Conservation (phyloP, 2,797 vertebrate species). For the Molothrus ater region DNA sequence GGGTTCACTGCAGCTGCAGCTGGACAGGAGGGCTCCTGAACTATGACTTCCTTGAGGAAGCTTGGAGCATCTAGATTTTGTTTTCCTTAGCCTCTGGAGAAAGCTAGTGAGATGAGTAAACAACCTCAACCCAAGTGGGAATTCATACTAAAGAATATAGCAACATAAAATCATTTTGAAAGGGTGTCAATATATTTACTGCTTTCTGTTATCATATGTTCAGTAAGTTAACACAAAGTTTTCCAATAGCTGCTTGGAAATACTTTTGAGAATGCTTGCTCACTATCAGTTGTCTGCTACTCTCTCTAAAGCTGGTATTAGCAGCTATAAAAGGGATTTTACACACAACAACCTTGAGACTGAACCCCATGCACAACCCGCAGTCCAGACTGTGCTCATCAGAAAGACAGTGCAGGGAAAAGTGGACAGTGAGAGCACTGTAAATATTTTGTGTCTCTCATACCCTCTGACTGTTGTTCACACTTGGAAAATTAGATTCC, state of each 20-base stretch:
- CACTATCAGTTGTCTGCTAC: neutral
- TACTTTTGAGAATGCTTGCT: neutral
- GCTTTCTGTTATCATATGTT: neutral
- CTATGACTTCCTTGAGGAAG: neutral
- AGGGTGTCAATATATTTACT: neutral
- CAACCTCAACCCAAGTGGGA: neutral
- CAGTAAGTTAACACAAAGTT: neutral
- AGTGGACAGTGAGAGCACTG: neutral
- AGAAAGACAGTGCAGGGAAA: neutral
- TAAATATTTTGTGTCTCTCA: rapidly evolving
- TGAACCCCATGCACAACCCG: neutral
- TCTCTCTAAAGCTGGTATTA: neutral
- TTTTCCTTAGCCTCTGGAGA: neutral
- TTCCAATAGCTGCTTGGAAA: neutral
- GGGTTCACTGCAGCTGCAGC: neutral
- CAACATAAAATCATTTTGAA: neutral
- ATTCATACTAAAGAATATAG: neutral
- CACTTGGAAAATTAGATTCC: neutral
- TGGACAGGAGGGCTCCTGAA: neutral
- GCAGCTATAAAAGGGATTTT: neutral
- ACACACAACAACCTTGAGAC: neutral
- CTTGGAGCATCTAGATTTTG: neutral
- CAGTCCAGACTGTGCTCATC: neutral
- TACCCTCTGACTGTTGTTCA: neutral
- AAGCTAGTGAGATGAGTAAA: neutral